Percentiles rank a stretch among this genome's conserved stretches.
These are phyloP conservation scores for Cryptomyrus ogoouensis DNA, from an alignment of 2,113 vertebrate species.

Conservation along the genomic window DNA sequence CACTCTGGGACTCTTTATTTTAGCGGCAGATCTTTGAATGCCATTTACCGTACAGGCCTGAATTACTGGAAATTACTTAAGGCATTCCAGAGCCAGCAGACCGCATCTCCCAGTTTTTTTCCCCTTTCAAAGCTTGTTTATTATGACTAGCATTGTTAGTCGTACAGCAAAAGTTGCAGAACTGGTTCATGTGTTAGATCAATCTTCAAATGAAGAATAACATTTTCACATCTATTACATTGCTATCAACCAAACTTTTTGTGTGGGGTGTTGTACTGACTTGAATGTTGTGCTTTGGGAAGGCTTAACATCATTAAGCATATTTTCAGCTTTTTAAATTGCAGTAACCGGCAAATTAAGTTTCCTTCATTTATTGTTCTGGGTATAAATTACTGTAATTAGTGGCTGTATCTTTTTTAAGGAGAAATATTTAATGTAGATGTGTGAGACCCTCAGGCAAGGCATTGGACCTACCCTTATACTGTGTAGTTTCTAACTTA, in stretches of 20 bases:
- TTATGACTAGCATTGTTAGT: neutral
- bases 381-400: neutral
- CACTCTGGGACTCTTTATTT: neutral
- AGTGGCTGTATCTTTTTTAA: neutral
- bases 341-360: neutral
- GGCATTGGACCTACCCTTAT: neutral
- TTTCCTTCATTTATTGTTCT: neutral
- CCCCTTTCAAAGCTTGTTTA: neutral
- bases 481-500: neutral
- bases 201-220: neutral
- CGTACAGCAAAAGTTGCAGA: neutral
- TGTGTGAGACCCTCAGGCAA: neutral
- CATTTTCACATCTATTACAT: neutral
- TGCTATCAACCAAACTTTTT: neutral
- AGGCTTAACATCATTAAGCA: neutral
- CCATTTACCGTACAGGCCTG: neutral
- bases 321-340: neutral
- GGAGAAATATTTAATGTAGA: neutral
- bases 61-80: neutral
- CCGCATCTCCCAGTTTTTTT: neutral
- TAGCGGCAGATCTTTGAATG: neutral
- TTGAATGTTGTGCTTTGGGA: neutral
- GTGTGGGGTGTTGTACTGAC: neutral
- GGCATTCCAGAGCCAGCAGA: neutral
- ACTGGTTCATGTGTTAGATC: neutral